Base-by-base conservation (phyloP, 2,888 invertebrate genomes). In the Alcis repandata region DNA sequence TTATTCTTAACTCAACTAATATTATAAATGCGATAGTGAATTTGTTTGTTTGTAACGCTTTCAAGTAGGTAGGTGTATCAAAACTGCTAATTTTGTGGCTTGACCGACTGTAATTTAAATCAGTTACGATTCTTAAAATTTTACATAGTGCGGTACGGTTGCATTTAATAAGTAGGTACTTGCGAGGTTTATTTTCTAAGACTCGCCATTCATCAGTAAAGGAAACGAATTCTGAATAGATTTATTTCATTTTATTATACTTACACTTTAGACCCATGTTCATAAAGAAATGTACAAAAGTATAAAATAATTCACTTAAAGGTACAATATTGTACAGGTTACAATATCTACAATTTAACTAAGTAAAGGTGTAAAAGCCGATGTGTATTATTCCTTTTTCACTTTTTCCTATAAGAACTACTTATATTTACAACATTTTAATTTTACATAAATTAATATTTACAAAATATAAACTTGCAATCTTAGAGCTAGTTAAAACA, bases 361-460 rank as follows among this genome's bases (percentile, higher is more conserved):
- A 43, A 36, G 40, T 59, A 45, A n/a, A 33, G 22, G 22, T 54
- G 32, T 56, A 33, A n/a, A 38, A 32, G 15, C 27, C 7, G 13
- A 32, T 33, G 20, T 43, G n/a, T 22, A 27, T 27, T 27, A 27
- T 10, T 56, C 33, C 20, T 48, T 20, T 43, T 15, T 32, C 9
- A 20, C 7, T 52, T 43, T 15, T 45, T 52, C 20, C 15, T 43
- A 51, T 17, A 15, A 38, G 22, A 65, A 66, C 76, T 88, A 51
- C 36, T 49, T 49, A 32, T 51, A 89, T 90, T 79, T 88, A 88
- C 86, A 89, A 75, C 72, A 76, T 58, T 58, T 73, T 77, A 79
- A 78, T 79, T 80, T 84, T 79, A 82, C 76, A 84, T 88, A 88
- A 88, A 88, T 88, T 78, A 83, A 82, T 90, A 91, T 91, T 88